These are phyloP conservation scores for Muscina levida DNA, from an alignment of 2,888 invertebrate genomes.

Conservation along the genomic window DNA sequence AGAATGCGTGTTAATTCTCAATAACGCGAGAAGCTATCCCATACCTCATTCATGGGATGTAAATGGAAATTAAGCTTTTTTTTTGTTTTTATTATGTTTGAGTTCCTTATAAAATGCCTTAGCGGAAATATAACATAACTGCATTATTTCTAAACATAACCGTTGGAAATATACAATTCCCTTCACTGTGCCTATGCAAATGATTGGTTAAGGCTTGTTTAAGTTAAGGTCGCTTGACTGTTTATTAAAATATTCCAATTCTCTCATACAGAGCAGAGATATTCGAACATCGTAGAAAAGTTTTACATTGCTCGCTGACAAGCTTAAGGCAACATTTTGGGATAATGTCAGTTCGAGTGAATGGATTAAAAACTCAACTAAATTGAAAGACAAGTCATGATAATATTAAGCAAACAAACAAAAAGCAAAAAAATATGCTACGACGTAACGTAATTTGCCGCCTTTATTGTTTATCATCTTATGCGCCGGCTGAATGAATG, in stretches of 20 bases:
- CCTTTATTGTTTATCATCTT: conserved; percentile 54
- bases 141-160: no score
- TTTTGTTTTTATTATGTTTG: no score
- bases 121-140: no score
- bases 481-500: conserved; percentile 43
- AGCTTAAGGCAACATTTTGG: conserved; percentile 53
- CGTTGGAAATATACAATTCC: no score
- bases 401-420: conserved; percentile 44
- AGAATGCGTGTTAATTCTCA: no score
- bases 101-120: no score
- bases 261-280: not conserved
- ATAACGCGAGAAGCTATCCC: no score
- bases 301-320: conserved; percentile 53
- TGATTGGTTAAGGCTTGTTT: conserved; percentile 54
- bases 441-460: conserved; percentile 59
- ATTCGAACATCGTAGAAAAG: not conserved
- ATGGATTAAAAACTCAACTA: conserved; percentile 57
- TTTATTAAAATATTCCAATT: conserved; percentile 21
- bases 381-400: conserved; percentile 59
- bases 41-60: no score
- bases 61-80: no score
- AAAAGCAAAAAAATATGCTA: conserved; percentile 17
- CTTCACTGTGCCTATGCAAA: no score
- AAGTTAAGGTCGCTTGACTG: conserved; percentile 21
- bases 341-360: conserved; percentile 54